phyloP scores from a whole-genome alignment of 2,797 vertebrate genomes.

The Sparus aurata region DNA sequence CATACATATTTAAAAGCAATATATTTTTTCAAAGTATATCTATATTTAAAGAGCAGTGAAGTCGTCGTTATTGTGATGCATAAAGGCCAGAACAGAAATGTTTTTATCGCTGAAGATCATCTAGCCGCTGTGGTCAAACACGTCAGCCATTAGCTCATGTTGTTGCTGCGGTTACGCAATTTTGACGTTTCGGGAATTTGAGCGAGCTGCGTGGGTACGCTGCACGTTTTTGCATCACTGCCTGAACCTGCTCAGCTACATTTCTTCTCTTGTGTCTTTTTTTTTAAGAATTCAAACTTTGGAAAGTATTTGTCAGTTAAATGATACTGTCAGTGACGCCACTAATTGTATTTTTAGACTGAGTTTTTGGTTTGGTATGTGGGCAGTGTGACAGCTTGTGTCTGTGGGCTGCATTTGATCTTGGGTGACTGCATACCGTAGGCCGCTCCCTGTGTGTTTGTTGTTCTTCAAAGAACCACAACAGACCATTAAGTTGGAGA shows the following conservation, averaged over 20 bases:
- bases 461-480: neutral
- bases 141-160: neutral
- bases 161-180: neutral
- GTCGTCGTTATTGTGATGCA: neutral
- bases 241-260: conserved; percentile 26
- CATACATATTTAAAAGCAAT: too few species aligned
- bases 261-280: neutral
- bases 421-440: neutral
- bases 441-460: neutral
- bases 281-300: neutral
- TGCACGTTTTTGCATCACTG: neutral
- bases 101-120: neutral
- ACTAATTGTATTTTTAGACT: neutral
- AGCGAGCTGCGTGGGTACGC: too few species aligned
- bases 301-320: neutral
- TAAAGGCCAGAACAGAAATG: neutral
- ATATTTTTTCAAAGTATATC: too few species aligned
- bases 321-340: neutral
- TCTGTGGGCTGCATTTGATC: neutral
- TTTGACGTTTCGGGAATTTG: neutral
- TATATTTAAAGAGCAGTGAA: neutral
- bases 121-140: neutral
- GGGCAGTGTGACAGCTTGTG: conserved; percentile 8
- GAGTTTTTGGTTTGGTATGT: neutral
- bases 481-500: neutral